Evolutionary conservation across 2,797 vertebrate genomes (phyloP).

Genomic region (Aythya fuligula): DNA sequence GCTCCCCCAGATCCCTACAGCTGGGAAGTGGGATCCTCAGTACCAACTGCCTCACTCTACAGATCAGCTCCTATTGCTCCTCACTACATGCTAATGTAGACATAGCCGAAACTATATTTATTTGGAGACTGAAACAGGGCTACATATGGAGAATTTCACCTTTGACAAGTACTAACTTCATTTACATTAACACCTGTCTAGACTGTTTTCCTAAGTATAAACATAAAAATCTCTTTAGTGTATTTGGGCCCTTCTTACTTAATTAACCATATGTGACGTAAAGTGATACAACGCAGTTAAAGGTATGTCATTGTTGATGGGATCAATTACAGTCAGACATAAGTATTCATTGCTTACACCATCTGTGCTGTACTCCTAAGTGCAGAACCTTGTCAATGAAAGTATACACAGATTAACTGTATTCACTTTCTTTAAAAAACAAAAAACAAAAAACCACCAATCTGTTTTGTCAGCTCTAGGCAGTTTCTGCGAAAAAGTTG

Average conservation of each 20-base stretch:
- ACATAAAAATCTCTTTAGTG: constrained; percentile 70
- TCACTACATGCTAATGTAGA: constrained; percentile 31
- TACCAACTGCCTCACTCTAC: not conserved
- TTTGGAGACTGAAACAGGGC: constrained; percentile 62
- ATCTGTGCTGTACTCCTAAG: constrained; percentile 68
- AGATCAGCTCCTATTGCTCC: constrained; percentile 1
- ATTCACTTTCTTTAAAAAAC: constrained; percentile 48
- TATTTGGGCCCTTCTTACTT: constrained; percentile 63
- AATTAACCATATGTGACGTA: constrained; percentile 74
- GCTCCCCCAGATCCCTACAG: rapidly evolving
- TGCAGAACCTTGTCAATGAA: constrained; percentile 66
- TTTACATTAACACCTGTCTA: constrained; percentile 76
- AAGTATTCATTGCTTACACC: constrained; percentile 66
- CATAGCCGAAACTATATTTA: constrained; percentile 55
- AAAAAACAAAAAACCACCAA: not conserved
- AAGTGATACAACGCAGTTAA: constrained; percentile 71
- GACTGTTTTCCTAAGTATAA: constrained; percentile 74
- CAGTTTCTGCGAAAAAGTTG: constrained; percentile 7
- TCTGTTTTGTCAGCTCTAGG: constrained; percentile 44
- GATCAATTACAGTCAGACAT: constrained; percentile 74
- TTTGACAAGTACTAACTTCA: constrained; percentile 73
- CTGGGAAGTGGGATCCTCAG: not conserved
- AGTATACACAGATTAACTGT: constrained; percentile 59
- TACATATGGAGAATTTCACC: constrained; percentile 73
- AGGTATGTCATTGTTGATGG: constrained; percentile 75